Evolutionary conservation across 2,888 invertebrate species (phyloP).

Genomic region (Mimas tiliae): DNA sequence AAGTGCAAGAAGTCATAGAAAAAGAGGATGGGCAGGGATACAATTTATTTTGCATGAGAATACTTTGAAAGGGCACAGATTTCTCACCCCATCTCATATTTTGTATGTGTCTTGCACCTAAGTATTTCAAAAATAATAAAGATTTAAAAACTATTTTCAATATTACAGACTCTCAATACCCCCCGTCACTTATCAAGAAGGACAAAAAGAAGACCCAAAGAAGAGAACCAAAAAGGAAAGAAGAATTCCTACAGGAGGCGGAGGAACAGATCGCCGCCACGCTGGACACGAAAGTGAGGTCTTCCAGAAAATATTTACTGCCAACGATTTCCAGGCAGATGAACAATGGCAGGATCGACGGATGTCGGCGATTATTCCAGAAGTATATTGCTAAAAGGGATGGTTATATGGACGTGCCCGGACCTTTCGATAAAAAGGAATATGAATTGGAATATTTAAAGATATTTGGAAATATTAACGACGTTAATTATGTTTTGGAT

Average conservation of each 20-base stretch:
- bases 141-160: background rate
- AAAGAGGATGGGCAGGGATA: too few species aligned
- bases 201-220: slow-evolving; percentile 37
- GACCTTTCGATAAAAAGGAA: slow-evolving; percentile 30
- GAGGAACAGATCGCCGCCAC: slow-evolving; percentile 41
- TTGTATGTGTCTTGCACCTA: too few species aligned
- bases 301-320: slow-evolving; percentile 57
- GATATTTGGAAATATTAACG: slow-evolving; percentile 68
- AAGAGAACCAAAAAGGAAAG: slow-evolving; percentile 28
- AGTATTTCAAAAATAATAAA: too few species aligned
- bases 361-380: slow-evolving; percentile 43
- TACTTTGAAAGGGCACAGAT: too few species aligned
- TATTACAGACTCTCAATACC: slow-evolving; percentile 9
- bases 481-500: slow-evolving; percentile 70
- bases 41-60: too few species aligned
- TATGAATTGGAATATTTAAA: slow-evolving; percentile 55
- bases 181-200: background rate
- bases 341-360: background rate
- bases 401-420: slow-evolving; percentile 26
- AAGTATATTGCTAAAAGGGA: slow-evolving; percentile 44
- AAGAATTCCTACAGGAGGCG: slow-evolving; percentile 23
- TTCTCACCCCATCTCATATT: too few species aligned
- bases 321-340: slow-evolving; percentile 51
- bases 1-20: too few species aligned
- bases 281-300: slow-evolving; percentile 39